Percentiles rank a stretch among this genome's conserved stretches.
Conservation (phyloP, 2,888 invertebrate genomes). For the Netelia inedita region DNA sequence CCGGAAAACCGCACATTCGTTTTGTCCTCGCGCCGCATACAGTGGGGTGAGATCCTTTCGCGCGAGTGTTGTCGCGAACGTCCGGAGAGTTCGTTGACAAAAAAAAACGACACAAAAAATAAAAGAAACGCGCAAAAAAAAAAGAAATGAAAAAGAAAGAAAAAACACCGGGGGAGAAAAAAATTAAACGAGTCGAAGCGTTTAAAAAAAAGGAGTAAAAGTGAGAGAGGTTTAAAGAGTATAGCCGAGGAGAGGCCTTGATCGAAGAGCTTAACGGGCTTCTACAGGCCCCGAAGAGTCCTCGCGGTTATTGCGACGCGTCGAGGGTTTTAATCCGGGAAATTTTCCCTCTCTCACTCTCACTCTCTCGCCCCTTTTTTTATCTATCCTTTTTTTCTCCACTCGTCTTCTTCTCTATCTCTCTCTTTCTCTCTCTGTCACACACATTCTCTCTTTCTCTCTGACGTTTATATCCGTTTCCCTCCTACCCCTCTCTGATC, state of each 20-base stretch:
- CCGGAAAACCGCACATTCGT: conserved; percentile 65
- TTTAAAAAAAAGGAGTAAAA: conserved; percentile 16
- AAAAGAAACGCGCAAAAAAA: conserved; percentile 47
- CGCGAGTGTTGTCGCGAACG: conserved; percentile 41
- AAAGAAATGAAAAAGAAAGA: background rate
- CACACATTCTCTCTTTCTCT: background rate
- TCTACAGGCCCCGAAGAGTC: conserved; percentile 33
- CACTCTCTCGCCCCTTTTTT: conserved; percentile 25
- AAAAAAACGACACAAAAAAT: conserved; percentile 34
- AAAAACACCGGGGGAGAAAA: background rate
- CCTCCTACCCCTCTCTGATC: background rate
- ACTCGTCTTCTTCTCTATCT: conserved; percentile 6
- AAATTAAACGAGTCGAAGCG: conserved; percentile 56
- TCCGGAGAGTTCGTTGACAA: conserved; percentile 25
- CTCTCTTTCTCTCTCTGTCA: background rate
- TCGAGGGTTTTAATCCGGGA: conserved; percentile 48
- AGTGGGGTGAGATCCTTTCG: conserved; percentile 9
- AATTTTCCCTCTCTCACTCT: conserved; percentile 34
- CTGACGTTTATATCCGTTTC: background rate
- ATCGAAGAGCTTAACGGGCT: conserved; percentile 61
- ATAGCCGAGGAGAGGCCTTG: conserved; percentile 17
- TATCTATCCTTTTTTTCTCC: conserved; percentile 17
- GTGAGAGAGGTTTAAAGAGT: background rate
- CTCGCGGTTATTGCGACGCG: conserved; percentile 51
- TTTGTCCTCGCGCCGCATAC: conserved; percentile 41